Percentiles rank a stretch among this genome's conserved stretches.
Evolutionary conservation across 2,113 vertebrate species (phyloP).

Genomic region (Machaerirhynchus nigripectus): DNA sequence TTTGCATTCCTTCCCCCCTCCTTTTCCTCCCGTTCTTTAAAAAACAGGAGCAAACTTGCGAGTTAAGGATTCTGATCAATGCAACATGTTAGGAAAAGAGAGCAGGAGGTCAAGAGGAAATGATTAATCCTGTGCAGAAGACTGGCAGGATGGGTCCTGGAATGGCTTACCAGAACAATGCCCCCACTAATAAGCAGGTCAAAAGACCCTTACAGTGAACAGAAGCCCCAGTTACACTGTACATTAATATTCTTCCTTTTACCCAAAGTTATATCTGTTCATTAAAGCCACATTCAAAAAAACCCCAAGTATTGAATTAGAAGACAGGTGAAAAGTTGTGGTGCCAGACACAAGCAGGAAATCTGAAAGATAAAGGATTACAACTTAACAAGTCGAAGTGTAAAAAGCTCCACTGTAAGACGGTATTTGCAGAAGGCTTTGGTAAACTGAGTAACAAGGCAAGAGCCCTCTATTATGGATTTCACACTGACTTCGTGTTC

Average conservation of each 20-base stretch:
- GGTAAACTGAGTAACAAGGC: background rate
- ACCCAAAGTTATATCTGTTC: background rate
- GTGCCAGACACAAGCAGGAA: background rate
- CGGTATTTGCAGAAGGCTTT: background rate
- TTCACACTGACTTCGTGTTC: background rate
- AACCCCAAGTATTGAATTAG: background rate
- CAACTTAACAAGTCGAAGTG: background rate
- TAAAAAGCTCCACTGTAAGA: background rate
- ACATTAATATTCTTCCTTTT: constrained; percentile 38
- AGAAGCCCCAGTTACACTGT: constrained; percentile 51
- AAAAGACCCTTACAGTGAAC: constrained; percentile 63
- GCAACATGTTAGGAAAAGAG: constrained; percentile 64
- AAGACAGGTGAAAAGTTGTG: constrained; percentile 28
- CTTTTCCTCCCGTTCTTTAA: constrained; percentile 50
- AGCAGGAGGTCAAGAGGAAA: constrained; percentile 67
- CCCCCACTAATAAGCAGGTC: constrained; percentile 53
- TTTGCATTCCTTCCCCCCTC: constrained; percentile 35
- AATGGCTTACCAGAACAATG: constrained; percentile 61
- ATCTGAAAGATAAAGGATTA: background rate
- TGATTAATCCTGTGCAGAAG: constrained; percentile 68
- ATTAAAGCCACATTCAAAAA: background rate
- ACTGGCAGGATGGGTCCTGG: constrained; percentile 59
- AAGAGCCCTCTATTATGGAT: background rate
- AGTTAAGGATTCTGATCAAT: constrained; percentile 65
- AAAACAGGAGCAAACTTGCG: constrained; percentile 43